Percentiles rank a stretch among this genome's conserved stretches.
phyloP scores from a whole-genome alignment of 2,888 invertebrate genomes.

The Mechanitis messenoides region DNA sequence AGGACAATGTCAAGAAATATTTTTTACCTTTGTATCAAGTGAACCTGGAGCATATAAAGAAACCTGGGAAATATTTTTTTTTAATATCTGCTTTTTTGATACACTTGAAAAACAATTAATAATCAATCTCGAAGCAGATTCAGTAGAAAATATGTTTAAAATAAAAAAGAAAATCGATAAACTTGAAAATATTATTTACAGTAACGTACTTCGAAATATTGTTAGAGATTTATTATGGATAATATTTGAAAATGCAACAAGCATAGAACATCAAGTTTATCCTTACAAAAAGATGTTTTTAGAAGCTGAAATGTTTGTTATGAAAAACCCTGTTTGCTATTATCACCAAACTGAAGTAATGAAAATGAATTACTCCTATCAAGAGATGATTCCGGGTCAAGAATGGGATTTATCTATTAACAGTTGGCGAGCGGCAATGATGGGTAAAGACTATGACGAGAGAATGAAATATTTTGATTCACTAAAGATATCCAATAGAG shows the following conservation, averaged over 20 bases:
- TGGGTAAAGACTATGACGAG: slow-evolving; percentile 53
- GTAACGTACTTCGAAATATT: slow-evolving; percentile 41
- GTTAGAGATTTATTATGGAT: slow-evolving; percentile 41
- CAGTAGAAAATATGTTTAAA: slow-evolving; percentile 44
- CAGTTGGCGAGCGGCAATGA: slow-evolving; percentile 58
- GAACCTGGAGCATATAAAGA: slow-evolving; percentile 59
- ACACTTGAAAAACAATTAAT: slow-evolving; percentile 43
- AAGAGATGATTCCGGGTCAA: slow-evolving; percentile 44
- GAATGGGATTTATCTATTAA: slow-evolving; percentile 58
- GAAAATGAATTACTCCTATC: slow-evolving; percentile 49
- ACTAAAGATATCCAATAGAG: slow-evolving; percentile 43
- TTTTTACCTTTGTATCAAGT: slow-evolving; percentile 66
- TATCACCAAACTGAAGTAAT: slow-evolving; percentile 65
- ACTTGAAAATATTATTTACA: slow-evolving; percentile 44
- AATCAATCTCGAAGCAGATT: slow-evolving; percentile 55
- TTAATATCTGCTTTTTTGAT: slow-evolving; percentile 60
- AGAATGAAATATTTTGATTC: slow-evolving; percentile 56
- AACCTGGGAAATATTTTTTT: slow-evolving; percentile 66
- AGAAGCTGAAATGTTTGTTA: slow-evolving; percentile 59
- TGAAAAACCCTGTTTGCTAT: slow-evolving; percentile 65
- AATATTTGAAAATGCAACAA: slow-evolving; percentile 40
- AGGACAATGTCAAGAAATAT: slow-evolving; percentile 60
- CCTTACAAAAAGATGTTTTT: slow-evolving; percentile 57
- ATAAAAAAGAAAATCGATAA: slow-evolving; percentile 38
- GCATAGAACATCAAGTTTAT: slow-evolving; percentile 46